phyloP scores from a whole-genome alignment of 2,888 invertebrate genomes.

The Mimachlamys varia region DNA sequence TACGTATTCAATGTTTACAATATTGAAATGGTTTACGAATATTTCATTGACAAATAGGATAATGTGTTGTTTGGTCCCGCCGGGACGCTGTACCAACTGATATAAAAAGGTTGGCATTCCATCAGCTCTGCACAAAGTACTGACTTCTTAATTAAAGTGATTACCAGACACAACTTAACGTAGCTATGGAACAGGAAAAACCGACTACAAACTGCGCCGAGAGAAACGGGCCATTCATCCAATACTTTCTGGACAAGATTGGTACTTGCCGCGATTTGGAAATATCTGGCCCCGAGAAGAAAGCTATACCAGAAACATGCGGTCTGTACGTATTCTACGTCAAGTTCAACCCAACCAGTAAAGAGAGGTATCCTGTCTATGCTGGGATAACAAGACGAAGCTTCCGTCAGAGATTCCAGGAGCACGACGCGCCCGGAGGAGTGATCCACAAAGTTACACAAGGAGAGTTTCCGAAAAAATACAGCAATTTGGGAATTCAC shows the following conservation, averaged over 20 bases:
- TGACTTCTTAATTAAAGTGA: too few species aligned
- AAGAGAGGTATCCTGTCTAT: conserved; percentile 6
- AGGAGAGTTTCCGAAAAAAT: background rate
- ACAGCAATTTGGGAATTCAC: background rate
- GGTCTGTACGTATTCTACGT: conserved; percentile 10
- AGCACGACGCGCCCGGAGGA: background rate
- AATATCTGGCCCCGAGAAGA: background rate
- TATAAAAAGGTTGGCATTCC: too few species aligned
- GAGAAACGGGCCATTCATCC: background rate
- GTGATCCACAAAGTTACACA: background rate
- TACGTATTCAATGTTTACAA: too few species aligned
- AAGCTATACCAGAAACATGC: background rate
- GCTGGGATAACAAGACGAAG: conserved; percentile 23
- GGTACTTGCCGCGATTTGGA: background rate
- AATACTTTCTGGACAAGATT: background rate
- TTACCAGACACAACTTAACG: too few species aligned
- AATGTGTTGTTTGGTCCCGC: too few species aligned
- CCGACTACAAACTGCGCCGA: background rate
- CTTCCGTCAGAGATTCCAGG: conserved; percentile 26
- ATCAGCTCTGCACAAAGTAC: too few species aligned
- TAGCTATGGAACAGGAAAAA: too few species aligned
- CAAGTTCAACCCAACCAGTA: background rate
- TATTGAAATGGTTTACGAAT: too few species aligned
- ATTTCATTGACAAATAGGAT: too few species aligned
- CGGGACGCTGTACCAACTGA: too few species aligned